Evolutionary conservation across 2,113 vertebrate species (phyloP), one percentile per base, ranked within the genome.

Genomic region (Rattus norvegicus): DNA sequence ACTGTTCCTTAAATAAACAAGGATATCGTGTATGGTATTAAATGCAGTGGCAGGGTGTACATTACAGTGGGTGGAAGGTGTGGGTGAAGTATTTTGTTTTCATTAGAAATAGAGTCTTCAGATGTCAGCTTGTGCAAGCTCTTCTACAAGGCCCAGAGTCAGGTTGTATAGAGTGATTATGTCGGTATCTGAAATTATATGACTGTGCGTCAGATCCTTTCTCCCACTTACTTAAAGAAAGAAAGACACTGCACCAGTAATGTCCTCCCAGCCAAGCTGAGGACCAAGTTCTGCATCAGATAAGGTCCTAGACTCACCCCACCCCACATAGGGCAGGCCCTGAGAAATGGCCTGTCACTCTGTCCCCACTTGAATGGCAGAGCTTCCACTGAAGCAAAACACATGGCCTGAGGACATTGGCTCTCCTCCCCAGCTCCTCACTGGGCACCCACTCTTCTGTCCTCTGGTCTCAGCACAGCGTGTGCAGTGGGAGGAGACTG

Each of bases 191-290:
- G 70, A 69, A 67, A 19, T n/a, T 52, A 52, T 39, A 5, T 17
- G 72, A 83, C 49, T 13, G 1, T 61, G 22, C 84, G 43, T 49
- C 80, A 52, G 36, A 36, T 77, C 39, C 26, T 26, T 72, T 17
- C 63, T 72, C 47, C 67, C 1, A 0, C 85, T 61, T 2, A 33
- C 61, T 73, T 75, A 9, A 24, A 56, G 84, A 72, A 33, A 19
- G 4, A n/a, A n/a, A n/a, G n/a, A 26, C 7, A 0, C 10, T 24
- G 26, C 3, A 24, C 4, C 19, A 43, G 14, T 26, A 11, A 9
- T 22, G 24, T 39, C 7, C 59, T 33, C 0, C 52, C 8, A 26
- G 36, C 43, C 56, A 52, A 22, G 87, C 80, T 54, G n/a, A n/a
- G 1, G 11, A 59, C 36, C 17, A 65, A 43, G 52, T 70, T 39